Conservation (phyloP, 2,888 invertebrate genomes). For the Cinara cedri region DNA sequence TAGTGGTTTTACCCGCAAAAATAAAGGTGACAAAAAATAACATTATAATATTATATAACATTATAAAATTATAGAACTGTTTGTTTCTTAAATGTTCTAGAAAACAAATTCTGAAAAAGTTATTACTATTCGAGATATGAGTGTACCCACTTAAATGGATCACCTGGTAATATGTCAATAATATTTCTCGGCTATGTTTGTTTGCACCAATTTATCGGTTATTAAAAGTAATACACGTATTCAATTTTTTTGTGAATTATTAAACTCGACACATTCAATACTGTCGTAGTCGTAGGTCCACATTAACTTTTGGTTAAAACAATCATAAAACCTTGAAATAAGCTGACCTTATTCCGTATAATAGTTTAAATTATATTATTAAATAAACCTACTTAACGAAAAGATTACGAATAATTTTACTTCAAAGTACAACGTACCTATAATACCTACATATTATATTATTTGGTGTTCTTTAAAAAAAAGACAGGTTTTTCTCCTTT, state of each 20-base stretch:
- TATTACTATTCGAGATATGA: too few species aligned
- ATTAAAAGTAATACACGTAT: background rate
- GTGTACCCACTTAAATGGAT: too few species aligned
- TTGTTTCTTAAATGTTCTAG: too few species aligned
- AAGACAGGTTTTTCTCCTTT: background rate
- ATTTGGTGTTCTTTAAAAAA: background rate
- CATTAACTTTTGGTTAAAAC: background rate
- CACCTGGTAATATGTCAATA: too few species aligned
- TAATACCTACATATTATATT: background rate
- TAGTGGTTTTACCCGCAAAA: too few species aligned
- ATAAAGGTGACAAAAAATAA: too few species aligned
- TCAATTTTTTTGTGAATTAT: slow-evolving; percentile 3
- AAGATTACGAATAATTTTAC: background rate
- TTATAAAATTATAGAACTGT: too few species aligned
- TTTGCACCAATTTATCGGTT: background rate
- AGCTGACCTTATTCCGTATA: background rate
- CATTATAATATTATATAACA: too few species aligned
- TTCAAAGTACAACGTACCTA: background rate
- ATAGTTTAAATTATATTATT: background rate
- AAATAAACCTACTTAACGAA: background rate
- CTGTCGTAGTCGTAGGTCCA: background rate
- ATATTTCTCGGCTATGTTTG: background rate
- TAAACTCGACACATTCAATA: background rate
- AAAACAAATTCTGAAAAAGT: too few species aligned
- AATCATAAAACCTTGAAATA: slow-evolving; percentile 22